Evolutionary conservation across 2,113 vertebrate genomes (phyloP), one percentile per base, ranked within the genome.

Genomic region (Zeus faber): DNA sequence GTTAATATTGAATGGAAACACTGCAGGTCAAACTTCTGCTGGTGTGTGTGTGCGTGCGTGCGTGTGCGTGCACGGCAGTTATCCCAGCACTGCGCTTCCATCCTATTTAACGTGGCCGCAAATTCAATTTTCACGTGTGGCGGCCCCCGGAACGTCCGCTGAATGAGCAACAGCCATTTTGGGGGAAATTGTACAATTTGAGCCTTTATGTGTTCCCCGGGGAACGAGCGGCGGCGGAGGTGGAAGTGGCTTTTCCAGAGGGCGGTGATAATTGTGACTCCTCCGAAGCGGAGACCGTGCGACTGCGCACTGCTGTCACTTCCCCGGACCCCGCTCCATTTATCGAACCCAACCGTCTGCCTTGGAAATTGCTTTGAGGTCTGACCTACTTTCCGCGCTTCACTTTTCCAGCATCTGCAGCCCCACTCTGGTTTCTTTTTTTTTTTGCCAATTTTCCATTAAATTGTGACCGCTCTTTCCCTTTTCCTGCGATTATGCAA

Each of bases 381-480:
- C 51, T 80, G 81, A 74, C 74, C 82, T 63, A 84, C 58, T 85
- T 85, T 72, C 39, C 39, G n/a, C 3, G 22, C 54, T 17, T 20
- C 53, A 39, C 26, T 44, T 50, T 49, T 56, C 33, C 62, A 68
- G 46, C 41, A 44, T 64, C 52, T n/a, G 13, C 63, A 46, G 44
- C 46, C 37, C 8, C 16, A 6, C 3, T 54, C 43, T 35, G 9
- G 16, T 45, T 52, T 18, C 49, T 18, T 27, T n/a, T 57, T 7
- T 26, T 54, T 40, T 27, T 37, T 49, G 57, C 23, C 35, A 5
- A 46, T 47, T 58, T 59, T 44, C 24, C 13, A 26, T 11, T 0
- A 37, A 54, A 47, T 76, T 61, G 7, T 40, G 6, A 3, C 3
- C 14, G 43, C 52, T 53, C 10, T 63, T 17, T 18, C 57, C 52